These are phyloP conservation scores for Tetramorium alpestre DNA, from an alignment of 1,140 invertebrate species.

Conservation along the genomic window DNA sequence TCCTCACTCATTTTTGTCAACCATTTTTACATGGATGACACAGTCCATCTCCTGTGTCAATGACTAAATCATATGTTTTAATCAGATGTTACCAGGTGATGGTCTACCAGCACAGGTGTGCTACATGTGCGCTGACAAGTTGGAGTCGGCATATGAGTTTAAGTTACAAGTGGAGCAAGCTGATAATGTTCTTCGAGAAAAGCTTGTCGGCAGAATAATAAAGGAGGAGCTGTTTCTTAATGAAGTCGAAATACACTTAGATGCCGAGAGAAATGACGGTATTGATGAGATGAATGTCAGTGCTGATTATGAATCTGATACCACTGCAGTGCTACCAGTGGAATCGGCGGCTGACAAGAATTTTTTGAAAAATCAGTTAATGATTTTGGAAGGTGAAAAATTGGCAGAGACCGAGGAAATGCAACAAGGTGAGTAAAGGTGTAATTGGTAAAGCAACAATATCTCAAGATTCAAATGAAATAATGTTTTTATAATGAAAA, in stretches of 20 bases:
- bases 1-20: no score
- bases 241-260: conserved; percentile 82
- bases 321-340: conserved; percentile 61
- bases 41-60: no score
- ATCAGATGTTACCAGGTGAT: conserved; percentile 86
- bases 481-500: neutral
- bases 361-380: conserved; percentile 81
- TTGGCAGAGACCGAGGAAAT: conserved; percentile 66
- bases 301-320: conserved; percentile 71
- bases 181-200: conserved; percentile 86
- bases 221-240: conserved; percentile 83
- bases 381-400: conserved; percentile 79
- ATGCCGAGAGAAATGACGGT: conserved; percentile 70
- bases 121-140: conserved; percentile 87
- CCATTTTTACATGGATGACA: no score
- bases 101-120: conserved; percentile 89
- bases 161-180: conserved; percentile 89
- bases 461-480: neutral
- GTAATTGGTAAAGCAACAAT: neutral
- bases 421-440: conserved; percentile 46
- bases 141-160: conserved; percentile 88
- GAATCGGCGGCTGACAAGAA: conserved; percentile 59
- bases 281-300: conserved; percentile 68
- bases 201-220: conserved; percentile 82
- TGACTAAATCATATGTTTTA: neutral